phyloP scores from a whole-genome alignment of 2,888 invertebrate genomes.

The Hirudinaria manillensis region DNA sequence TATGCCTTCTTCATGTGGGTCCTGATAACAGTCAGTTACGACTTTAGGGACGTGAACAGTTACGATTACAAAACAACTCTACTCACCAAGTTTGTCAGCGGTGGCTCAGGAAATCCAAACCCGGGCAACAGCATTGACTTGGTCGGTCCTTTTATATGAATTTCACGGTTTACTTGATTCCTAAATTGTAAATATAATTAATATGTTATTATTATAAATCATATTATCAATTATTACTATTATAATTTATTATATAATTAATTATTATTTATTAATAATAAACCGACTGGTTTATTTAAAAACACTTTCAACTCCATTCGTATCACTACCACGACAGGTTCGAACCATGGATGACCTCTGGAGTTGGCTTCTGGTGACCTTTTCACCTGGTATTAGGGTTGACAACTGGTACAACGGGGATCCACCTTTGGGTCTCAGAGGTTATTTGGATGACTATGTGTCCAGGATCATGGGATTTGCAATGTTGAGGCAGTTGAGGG shows the following conservation, averaged over 20 bases:
- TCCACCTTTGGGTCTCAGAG: conserved; percentile 56
- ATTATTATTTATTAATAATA: no score
- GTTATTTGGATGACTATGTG: conserved; percentile 57
- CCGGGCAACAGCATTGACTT: conserved; percentile 25
- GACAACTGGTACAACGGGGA: conserved; percentile 57
- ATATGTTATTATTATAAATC: no score
- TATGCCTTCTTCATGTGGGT: conserved; percentile 56
- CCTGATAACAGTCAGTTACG: conserved; percentile 55
- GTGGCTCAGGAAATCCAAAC: conserved; percentile 13
- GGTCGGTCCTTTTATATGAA: conserved; percentile 14
- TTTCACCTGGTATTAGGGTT: conserved; percentile 53
- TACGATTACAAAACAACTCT: conserved; percentile 53
- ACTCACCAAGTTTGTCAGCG: conserved; percentile 38
- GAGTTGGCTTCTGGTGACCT: conserved; percentile 53
- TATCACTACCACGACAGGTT: conserved; percentile 24
- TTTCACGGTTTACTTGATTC: neutral
- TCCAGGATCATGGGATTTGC: conserved; percentile 59
- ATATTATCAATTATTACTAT: neutral
- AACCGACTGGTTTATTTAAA: no score
- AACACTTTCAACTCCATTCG: no score
- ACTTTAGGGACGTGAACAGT: conserved; percentile 52
- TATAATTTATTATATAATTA: neutral
- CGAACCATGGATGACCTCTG: conserved; percentile 50
- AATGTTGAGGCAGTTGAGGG: conserved; percentile 57
- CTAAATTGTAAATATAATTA: no score